Conservation (phyloP, 2,888 invertebrate species). For the Chrysotoxum bicinctum region DNA sequence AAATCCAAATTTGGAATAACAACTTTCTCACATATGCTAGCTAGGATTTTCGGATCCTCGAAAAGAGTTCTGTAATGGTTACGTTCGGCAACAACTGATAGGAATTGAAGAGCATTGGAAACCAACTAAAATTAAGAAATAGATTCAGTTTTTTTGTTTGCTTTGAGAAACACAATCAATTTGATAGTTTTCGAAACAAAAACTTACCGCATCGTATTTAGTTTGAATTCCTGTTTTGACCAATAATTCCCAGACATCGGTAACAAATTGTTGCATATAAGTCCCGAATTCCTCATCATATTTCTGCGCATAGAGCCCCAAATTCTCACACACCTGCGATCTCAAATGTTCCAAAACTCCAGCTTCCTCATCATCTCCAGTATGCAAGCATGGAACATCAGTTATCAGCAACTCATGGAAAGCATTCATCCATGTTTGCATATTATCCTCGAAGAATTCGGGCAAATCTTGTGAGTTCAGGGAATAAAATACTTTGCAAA, state of each 20-base stretch:
- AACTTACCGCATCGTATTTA: conserved; percentile 93
- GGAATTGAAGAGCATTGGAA: conserved; percentile 96
- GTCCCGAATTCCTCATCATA: conserved; percentile 98
- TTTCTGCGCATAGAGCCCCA: conserved; percentile 96
- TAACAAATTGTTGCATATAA: conserved; percentile 95
- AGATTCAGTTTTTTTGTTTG: background rate
- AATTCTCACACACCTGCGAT: conserved; percentile 97
- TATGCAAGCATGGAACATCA: conserved; percentile 89
- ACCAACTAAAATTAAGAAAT: conserved; percentile 87
- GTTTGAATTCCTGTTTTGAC: conserved; percentile 91
- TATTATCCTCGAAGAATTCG: conserved; percentile 99
- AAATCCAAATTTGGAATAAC: conserved; percentile 99
- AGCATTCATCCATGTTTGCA: conserved; percentile 96
- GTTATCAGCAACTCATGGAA: conserved; percentile 91
- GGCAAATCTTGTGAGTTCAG: conserved; percentile 98
- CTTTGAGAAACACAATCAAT: background rate
- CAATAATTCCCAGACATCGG: conserved; percentile 95
- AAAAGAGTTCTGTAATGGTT: conserved; percentile 93
- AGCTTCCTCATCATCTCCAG: conserved; percentile 92
- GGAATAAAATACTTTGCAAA: conserved; percentile 98
- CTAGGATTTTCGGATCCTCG: conserved; percentile 92
- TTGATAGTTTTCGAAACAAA: background rate
- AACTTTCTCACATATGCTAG: conserved; percentile 98
- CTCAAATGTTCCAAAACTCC: conserved; percentile 95
- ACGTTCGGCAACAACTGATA: conserved; percentile 96